Base-by-base conservation (phyloP, 2,888 invertebrate species). In the Steinernema hermaphroditum region DNA sequence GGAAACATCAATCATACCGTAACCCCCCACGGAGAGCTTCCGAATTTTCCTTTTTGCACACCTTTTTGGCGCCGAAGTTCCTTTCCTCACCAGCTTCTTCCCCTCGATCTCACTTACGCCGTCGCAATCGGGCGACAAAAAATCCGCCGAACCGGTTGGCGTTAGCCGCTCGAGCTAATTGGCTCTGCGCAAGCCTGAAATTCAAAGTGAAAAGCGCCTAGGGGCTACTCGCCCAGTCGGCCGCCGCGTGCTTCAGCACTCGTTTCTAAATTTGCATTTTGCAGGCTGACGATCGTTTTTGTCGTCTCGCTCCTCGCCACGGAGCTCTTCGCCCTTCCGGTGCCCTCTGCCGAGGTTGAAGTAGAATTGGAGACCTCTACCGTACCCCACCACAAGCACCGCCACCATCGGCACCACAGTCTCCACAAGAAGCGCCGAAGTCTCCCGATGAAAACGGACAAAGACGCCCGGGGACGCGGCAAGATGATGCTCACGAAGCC, bases 401-500 rank as follows among this genome's bases (percentile, higher is more conserved):
- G 19, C 69, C 69, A 43, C 69, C 69, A 43, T 34, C 41, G 24
- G 22, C 41, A 19, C 69, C 19, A 37, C 69, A 16, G 22, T 22
- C 19, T 0, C 44, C 22, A 19, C 44, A 34, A 46, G 46, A 46
- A 16, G 46, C 46, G 46, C 2, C 46, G 46, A 46, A 46, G 46
- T 16, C 46, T 46, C 8, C 4, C 46, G 46, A 4, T 46, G 46
- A 46, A 46, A 41, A 16, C 8, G 22, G 46, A 46, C 8, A 46
- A 46, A 19, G 46, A 46, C 46, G 46, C 8, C 12, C 77, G 77
- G 19, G 72, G 79, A 27, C 76, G 79, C 75, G 81, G 81, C 68
- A 80, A 81, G 68, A 76, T 81, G 49, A 81, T 81, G 80, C 73
- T 81, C 34, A 80, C 80, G 4, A 81, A 81, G 74, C 81, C 81